Base-by-base conservation (phyloP, 2,888 invertebrate species). In the Priocnemis perturbator region DNA sequence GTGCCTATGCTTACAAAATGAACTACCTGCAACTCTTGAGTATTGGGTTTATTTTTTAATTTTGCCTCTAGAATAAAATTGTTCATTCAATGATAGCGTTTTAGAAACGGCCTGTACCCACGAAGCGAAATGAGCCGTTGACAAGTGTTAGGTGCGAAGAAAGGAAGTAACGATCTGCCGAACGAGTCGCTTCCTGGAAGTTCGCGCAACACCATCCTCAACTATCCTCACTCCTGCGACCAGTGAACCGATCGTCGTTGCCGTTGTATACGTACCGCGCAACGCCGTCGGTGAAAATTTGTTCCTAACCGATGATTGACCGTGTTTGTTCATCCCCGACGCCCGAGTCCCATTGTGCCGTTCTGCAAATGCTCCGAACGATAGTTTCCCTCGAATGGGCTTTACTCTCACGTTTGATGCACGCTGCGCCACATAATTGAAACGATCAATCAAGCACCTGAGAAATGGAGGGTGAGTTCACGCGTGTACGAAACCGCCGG, bases 361-460 rank as follows among this genome's bases (percentile, higher is more conserved):
- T 37, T 37, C 37, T 1, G 37, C 19, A n/a, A 23, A 17, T n/a
- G 5, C 17, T 17, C 37, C 21, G 20, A 55, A 55, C 23, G 21
- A 21, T 17, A 50, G 20, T 50, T 14, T 19, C 50, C 19, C 19
- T 14, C 55, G 63, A 69, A 69, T 48, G 77, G 63, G 75, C 61
- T 80, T 80, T 80, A 75, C 74, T 74, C 60, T 64, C 67, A 52
- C 73, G 71, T 81, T 81, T 71, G 80, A 73, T 77, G 74, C 82
- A 81, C 73, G 79, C 79, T 74, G 73, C 70, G 80, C 71, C 53
- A 37, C 64, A 67, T 84, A 84, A 85, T 84, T 81, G 81, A 80
- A 82, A 80, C 81, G 74, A 84, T 84, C 82, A 81, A 84, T 84
- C 85, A 84, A 82, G 76, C 81, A 83, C 84, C 83, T 84, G 83